Evolutionary conservation across 2,113 vertebrate species (phyloP).

Genomic region (Antechinus flavipes): DNA sequence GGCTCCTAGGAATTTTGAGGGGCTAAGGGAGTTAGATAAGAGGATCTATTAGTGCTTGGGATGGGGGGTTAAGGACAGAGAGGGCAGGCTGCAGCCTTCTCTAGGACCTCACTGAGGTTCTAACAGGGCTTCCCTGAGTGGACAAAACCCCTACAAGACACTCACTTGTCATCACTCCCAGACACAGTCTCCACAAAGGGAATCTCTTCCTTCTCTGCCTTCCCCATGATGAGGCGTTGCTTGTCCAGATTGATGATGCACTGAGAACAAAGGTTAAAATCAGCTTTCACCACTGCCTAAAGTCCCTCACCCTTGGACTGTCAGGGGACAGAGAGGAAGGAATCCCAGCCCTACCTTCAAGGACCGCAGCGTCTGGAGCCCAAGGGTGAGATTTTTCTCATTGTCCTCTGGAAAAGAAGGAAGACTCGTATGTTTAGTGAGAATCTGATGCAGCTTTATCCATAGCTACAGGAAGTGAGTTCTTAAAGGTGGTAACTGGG

Average conservation of each 20-base stretch:
- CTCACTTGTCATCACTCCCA: constrained; percentile 84
- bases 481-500: neutral
- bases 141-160: constrained; percentile 28
- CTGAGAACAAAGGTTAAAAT: constrained; percentile 80
- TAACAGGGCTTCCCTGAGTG: neutral
- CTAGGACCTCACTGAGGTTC: constrained; percentile 33
- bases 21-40: neutral
- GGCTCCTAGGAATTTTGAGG: neutral
- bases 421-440: neutral
- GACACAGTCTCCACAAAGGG: constrained; percentile 83
- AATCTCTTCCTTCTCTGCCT: constrained; percentile 87
- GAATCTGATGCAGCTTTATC: constrained; percentile 13
- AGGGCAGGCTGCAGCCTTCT: constrained; percentile 13
- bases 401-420: constrained; percentile 85
- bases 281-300: constrained; percentile 26
- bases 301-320: neutral
- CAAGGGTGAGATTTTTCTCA: constrained; percentile 88
- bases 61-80: neutral
- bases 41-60: constrained; percentile 9
- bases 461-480: constrained; percentile 45
- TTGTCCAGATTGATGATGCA: constrained; percentile 93
- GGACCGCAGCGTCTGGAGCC: constrained; percentile 89
- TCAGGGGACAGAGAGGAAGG: constrained; percentile 13
- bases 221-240: constrained; percentile 89
- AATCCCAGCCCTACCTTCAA: constrained; percentile 87